phyloP scores from a whole-genome alignment of 2,797 vertebrate genomes.

The Urocyon cinereoargenteus region DNA sequence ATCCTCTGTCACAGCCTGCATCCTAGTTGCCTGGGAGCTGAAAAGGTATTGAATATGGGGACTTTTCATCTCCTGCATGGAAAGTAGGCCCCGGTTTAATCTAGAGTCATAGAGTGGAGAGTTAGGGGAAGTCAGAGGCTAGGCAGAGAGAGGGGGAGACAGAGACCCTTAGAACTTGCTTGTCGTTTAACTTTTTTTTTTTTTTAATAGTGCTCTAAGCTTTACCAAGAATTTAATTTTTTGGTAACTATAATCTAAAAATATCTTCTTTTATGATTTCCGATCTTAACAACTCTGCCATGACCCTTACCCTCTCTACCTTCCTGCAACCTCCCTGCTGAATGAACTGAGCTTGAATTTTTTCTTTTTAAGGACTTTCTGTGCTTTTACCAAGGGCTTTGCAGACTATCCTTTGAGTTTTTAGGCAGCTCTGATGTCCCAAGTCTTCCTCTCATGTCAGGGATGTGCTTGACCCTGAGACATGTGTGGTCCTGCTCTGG shows the following conservation, averaged over 20 bases:
- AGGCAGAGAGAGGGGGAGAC: neutral
- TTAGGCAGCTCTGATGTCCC: neutral
- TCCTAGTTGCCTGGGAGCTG: neutral
- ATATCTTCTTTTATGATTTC: slow-evolving; percentile 14
- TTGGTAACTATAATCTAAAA: neutral
- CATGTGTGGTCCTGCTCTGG: neutral
- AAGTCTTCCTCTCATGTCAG: neutral
- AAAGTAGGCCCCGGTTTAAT: neutral
- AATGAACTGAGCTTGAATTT: neutral
- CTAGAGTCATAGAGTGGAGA: neutral
- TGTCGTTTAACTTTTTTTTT: neutral
- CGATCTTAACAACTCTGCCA: neutral
- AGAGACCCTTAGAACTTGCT: neutral
- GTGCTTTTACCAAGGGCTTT: neutral
- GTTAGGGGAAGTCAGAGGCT: neutral
- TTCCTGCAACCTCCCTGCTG: neutral
- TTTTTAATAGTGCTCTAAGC: neutral
- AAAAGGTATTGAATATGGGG: neutral
- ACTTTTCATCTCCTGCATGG: neutral
- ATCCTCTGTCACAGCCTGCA: neutral
- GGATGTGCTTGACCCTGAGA: slow-evolving; percentile 16
- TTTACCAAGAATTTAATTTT: slow-evolving; percentile 4
- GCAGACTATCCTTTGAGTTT: neutral
- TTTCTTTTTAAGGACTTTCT: neutral
- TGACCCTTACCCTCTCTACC: neutral